Evolutionary conservation across 2,113 vertebrate genomes (phyloP), one percentile per base, ranked within the genome.

Genomic region (Dasyprocta punctata): DNA sequence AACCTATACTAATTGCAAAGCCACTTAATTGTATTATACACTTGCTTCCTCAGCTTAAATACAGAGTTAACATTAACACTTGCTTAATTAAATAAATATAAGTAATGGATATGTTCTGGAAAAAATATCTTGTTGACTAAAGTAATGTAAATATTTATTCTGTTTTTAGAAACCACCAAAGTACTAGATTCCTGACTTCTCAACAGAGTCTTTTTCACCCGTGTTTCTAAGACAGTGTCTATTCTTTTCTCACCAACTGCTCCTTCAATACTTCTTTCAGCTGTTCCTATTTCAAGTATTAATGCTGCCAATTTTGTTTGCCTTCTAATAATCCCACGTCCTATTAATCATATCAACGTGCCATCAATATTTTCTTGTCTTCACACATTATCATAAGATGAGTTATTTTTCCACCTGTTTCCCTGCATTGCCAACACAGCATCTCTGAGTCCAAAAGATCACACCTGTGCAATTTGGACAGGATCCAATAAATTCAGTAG

Each of bases 381-480:
- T 97, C 83, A 94, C 94, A 98, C 96, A 95, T 96, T 96, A 97
- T 96, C 88, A 80, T 95, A 96, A 93, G 86, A 97, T 56, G 44
- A 81, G 81, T 95, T 97, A 95, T 82, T 97, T 97, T 97, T 82
- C 95, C 95, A 98, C 97, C 96, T 96, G 94, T 94, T 96, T 96
- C 24, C 87, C 95, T 95, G 13, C 86, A 86, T 83, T 97, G 97
- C 96, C 97, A 98, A 86, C 75, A 96, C 36, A 92, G 67, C 90
- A 80, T 60, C 67, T 95, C 92, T 90, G 84, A 89, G 81, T 97
- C 92, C 95, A 97, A 98, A 96, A 97, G 92, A 97, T 97, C 96
- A 97, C 97, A 97, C 96, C 96, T 97, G 98, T 97, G 97, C 82
- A 97, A 89, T 93, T 84, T 97, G 97, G 96, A 97, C 97, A 69